Evolutionary conservation across 2,113 vertebrate genomes (phyloP).

Genomic region (Mustela nigripes): DNA sequence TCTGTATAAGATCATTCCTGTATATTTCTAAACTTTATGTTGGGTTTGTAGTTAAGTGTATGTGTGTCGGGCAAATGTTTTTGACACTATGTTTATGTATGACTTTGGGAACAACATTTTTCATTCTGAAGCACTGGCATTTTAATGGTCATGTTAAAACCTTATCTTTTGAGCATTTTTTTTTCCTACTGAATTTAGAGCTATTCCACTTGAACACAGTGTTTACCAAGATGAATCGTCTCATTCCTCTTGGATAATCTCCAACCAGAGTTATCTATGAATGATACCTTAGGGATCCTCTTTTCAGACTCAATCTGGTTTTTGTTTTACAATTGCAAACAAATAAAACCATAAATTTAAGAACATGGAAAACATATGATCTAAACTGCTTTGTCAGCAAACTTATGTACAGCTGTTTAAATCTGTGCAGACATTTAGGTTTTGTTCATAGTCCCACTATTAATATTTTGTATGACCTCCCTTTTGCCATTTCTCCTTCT

Average conservation of each 20-base stretch:
- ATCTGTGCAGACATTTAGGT: background rate
- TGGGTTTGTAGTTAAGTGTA: background rate
- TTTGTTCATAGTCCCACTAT: background rate
- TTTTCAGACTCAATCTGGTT: conserved; percentile 47
- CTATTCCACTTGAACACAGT: background rate
- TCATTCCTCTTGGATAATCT: conserved; percentile 26
- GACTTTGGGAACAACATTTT: background rate
- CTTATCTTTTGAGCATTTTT: background rate
- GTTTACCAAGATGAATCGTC: conserved; percentile 13
- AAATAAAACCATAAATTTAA: conserved; percentile 65
- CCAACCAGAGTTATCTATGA: conserved; percentile 62
- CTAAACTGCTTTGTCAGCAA: conserved; percentile 18
- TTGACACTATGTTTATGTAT: background rate
- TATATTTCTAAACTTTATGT: background rate
- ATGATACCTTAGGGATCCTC: background rate
- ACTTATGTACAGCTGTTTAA: background rate
- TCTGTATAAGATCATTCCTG: background rate
- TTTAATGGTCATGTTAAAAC: background rate
- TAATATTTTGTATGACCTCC: background rate
- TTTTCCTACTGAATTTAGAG: background rate
- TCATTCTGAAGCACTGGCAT: background rate
- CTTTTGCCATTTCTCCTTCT: background rate
- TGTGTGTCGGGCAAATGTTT: background rate
- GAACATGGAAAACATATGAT: background rate
- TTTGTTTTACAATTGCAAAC: conserved; percentile 29